Conservation (phyloP, 2,797 vertebrate species). For the Pipistrellus pygmaeus region DNA sequence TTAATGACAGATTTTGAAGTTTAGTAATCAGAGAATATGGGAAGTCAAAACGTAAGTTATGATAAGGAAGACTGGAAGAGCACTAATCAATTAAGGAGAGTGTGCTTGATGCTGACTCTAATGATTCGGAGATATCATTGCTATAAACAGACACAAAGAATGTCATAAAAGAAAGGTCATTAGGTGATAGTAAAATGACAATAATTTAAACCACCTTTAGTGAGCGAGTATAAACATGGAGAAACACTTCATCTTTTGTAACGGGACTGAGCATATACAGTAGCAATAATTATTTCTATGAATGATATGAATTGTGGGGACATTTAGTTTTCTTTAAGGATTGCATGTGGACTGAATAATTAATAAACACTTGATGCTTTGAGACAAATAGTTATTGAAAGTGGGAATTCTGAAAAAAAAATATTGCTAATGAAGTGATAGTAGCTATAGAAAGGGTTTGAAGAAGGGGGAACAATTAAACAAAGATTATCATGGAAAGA, state of each 20-base stretch:
- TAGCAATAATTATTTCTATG: background rate
- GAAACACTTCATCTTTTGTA: background rate
- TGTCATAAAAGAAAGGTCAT: background rate
- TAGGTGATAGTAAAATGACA: background rate
- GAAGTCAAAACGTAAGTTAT: background rate
- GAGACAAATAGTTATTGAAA: background rate
- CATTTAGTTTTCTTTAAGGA: background rate
- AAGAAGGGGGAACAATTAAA: background rate
- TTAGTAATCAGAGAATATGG: background rate
- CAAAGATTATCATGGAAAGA: background rate
- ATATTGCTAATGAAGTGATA: background rate
- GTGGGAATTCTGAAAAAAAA: background rate
- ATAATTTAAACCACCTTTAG: background rate
- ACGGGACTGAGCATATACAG: background rate
- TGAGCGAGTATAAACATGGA: background rate
- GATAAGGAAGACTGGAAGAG: background rate
- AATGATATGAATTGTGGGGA: background rate
- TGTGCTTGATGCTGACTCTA: background rate
- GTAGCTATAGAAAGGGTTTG: background rate
- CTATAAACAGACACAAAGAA: background rate
- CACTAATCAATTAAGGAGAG: background rate
- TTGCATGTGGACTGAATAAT: background rate
- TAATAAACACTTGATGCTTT: background rate
- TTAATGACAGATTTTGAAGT: background rate
- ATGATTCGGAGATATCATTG: background rate